Evolutionary conservation across 2,888 invertebrate species (phyloP).

Genomic region (Drosophila fulvimacula): DNA sequence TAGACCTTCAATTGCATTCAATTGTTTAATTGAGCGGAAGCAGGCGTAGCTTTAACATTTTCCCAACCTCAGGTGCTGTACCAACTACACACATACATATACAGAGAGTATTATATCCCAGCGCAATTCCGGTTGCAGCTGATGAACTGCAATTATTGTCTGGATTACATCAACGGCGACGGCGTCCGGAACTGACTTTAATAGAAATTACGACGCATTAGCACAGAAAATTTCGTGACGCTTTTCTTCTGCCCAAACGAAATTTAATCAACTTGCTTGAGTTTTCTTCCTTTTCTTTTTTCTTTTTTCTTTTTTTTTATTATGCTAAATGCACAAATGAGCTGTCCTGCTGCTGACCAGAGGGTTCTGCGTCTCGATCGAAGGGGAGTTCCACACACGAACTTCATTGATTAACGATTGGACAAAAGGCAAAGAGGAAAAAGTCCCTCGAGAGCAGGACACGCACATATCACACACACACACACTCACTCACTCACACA

Average conservation of each 20-base stretch:
- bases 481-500: conserved; percentile 25
- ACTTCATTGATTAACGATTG: conserved; percentile 80
- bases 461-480: conserved; percentile 46
- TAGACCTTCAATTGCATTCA: conserved; percentile 62
- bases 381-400: conserved; percentile 47
- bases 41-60: conserved; percentile 24
- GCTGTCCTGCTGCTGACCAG: conserved; percentile 62
- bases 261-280: conserved; percentile 75
- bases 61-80: conserved; percentile 27
- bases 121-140: conserved; percentile 37
- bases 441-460: conserved; percentile 59
- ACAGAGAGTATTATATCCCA: neutral
- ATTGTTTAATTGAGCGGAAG: conserved; percentile 80
- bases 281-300: conserved; percentile 25
- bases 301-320: conserved; percentile 62
- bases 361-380: conserved; percentile 51
- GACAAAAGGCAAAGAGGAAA: conserved; percentile 46
- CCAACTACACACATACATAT: neutral
- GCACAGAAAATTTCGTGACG: conserved; percentile 31
- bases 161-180: conserved; percentile 25
- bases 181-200: conserved; percentile 72
- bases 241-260: conserved; percentile 37
- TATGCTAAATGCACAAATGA: conserved; percentile 79
- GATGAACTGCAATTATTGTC: conserved; percentile 78
- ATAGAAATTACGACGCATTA: conserved; percentile 80